Conservation (phyloP, 2,888 invertebrate species). For the Perizoma affinitatum region DNA sequence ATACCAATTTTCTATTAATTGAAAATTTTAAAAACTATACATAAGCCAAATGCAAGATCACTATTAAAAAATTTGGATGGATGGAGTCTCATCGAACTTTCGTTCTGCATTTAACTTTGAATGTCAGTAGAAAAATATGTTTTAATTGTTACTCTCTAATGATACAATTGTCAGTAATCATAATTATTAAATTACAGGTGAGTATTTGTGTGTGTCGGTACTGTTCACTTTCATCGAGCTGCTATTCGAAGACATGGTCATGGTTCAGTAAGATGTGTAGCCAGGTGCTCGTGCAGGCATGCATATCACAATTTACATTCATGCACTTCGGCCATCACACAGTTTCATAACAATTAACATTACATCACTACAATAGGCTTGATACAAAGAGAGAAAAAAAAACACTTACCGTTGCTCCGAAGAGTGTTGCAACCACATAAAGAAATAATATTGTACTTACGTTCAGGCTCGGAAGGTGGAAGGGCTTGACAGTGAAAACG, state of each 20-base stretch:
- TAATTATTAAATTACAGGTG: constrained; percentile 48
- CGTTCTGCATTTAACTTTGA: constrained; percentile 64
- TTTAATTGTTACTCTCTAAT: constrained; percentile 49
- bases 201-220: constrained; percentile 64
- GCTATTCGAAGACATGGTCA: constrained; percentile 47
- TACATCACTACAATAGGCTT: constrained; percentile 35
- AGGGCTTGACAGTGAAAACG: constrained; percentile 41
- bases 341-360: constrained; percentile 25
- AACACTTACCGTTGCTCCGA: constrained; percentile 45
- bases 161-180: constrained; percentile 39
- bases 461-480: constrained; percentile 30
- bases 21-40: constrained; percentile 54
- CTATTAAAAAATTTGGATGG: constrained; percentile 21
- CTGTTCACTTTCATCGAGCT: constrained; percentile 34
- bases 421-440: constrained; percentile 32
- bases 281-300: constrained; percentile 74
- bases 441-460: constrained; percentile 37
- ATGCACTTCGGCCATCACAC: constrained; percentile 57
- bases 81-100: constrained; percentile 18
- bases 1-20: constrained; percentile 75
- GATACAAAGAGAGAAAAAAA: constrained; percentile 25
- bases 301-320: constrained; percentile 63
- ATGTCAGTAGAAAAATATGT: constrained; percentile 47
- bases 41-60: constrained; percentile 66
- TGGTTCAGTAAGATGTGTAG: constrained; percentile 60